Evolutionary conservation across 2,888 invertebrate genomes (phyloP).

Genomic region (Apoda limacodes): DNA sequence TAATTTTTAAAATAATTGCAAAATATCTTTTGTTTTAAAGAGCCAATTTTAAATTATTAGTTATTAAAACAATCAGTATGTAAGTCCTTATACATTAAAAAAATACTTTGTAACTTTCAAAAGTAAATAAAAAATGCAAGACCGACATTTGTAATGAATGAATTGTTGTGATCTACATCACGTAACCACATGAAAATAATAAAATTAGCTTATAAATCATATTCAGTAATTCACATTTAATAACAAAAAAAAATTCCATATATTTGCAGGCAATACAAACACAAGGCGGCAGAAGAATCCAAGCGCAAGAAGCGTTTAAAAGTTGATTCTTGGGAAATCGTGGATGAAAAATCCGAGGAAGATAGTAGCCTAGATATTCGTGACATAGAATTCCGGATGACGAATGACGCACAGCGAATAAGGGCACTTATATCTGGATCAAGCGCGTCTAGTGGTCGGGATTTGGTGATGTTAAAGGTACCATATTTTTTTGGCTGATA

Average conservation of each 20-base stretch:
- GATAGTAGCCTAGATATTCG: slow-evolving; percentile 77
- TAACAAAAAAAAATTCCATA: too few species aligned
- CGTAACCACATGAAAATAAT: too few species aligned
- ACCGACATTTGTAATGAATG: too few species aligned
- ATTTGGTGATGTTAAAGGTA: slow-evolving; percentile 51
- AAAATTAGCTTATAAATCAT: neutral
- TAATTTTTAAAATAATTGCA: too few species aligned
- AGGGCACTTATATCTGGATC: slow-evolving; percentile 63
- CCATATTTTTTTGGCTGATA: too few species aligned
- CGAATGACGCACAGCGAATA: slow-evolving; percentile 79
- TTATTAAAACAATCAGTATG: too few species aligned
- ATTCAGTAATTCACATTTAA: neutral
- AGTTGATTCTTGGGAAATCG: slow-evolving; percentile 75
- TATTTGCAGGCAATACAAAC: slow-evolving; percentile 71
- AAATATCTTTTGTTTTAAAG: too few species aligned
- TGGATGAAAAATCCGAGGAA: slow-evolving; percentile 62
- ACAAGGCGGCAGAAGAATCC: slow-evolving; percentile 71
- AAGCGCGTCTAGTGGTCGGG: slow-evolving; percentile 45
- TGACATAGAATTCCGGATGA: slow-evolving; percentile 88
- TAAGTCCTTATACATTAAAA: too few species aligned
- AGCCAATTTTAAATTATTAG: too few species aligned
- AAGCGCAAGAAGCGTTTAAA: slow-evolving; percentile 82
- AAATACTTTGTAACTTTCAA: too few species aligned
- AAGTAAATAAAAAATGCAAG: too few species aligned
- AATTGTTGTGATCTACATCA: too few species aligned